A percentile compares a stretch with the other conserved stretches of the same genome.
phyloP scores from a whole-genome alignment of 2,113 vertebrate species.

The Tachycineta bicolor region DNA sequence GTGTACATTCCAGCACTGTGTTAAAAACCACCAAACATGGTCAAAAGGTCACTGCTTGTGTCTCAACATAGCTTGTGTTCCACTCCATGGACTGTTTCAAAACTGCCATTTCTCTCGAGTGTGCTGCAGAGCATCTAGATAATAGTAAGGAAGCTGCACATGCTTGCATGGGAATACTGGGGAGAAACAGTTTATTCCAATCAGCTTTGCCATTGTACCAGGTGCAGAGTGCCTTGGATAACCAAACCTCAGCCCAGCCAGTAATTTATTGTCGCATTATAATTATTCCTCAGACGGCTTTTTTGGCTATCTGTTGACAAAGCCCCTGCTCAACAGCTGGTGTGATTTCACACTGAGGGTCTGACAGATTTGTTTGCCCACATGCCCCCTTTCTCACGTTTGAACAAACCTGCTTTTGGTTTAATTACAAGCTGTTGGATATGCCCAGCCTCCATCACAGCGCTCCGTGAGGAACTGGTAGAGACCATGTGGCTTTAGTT shows the following conservation, averaged over 20 bases:
- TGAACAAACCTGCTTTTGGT: not conserved
- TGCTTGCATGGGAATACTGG: not conserved
- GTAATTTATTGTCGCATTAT: not conserved
- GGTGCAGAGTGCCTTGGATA: not conserved
- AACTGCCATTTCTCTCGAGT: not conserved
- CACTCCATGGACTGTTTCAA: not conserved
- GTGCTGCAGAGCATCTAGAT: not conserved
- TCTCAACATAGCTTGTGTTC: not conserved
- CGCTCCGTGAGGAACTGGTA: not conserved
- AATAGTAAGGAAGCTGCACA: not conserved
- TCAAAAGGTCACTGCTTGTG: constrained; percentile 81
- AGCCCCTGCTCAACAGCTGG: not conserved
- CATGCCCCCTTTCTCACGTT: fast-evolving
- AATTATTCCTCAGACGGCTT: not conserved
- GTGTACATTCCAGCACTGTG: constrained; percentile 34
- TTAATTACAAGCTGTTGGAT: not conserved
- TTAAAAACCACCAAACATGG: constrained; percentile 69
- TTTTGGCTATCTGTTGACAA: not conserved
- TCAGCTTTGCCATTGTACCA: not conserved
- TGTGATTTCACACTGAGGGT: not conserved
- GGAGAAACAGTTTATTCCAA: not conserved
- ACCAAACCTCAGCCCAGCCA: not conserved
- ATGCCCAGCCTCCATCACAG: fast-evolving
- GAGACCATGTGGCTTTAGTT: not conserved
- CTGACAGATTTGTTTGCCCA: not conserved